phyloP scores from a whole-genome alignment of 2,888 invertebrate species.

The Lithophane semibrunnea region DNA sequence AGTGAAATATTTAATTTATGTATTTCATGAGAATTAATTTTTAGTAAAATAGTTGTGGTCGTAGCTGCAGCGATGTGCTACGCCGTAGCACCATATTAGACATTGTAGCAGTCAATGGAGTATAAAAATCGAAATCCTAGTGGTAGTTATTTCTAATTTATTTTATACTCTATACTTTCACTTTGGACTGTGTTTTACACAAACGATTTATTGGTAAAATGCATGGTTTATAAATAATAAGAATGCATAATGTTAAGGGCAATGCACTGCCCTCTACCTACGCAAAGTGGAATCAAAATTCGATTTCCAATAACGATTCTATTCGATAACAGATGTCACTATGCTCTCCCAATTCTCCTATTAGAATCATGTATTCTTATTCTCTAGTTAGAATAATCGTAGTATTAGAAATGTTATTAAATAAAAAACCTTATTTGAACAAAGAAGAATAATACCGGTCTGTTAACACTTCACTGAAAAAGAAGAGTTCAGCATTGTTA shows the following conservation, averaged over 20 bases:
- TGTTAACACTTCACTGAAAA: neutral
- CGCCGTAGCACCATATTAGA: constrained; percentile 55
- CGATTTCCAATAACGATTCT: constrained; percentile 60
- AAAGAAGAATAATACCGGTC: neutral
- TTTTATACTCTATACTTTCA: no score
- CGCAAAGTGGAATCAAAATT: constrained; percentile 21
- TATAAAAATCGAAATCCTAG: neutral
- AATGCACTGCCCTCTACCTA: constrained; percentile 70
- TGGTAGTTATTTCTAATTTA: neutral
- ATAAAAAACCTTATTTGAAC: neutral
- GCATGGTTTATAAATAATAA: neutral
- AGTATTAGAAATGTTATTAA: no score
- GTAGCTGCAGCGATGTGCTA: constrained; percentile 34
- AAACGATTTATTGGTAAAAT: neutral
- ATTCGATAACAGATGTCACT: constrained; percentile 78
- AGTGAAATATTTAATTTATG: neutral
- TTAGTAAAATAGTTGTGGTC: neutral
- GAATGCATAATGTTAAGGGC: neutral
- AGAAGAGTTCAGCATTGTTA: no score
- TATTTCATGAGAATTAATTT: neutral
- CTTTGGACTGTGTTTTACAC: neutral
- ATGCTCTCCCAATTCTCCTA: constrained; percentile 20
- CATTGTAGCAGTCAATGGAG: neutral
- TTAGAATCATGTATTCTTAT: neutral
- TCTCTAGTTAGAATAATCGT: constrained; percentile 1